Base-by-base conservation (phyloP, 2,797 vertebrate genomes). In the Botia kubotai region DNA sequence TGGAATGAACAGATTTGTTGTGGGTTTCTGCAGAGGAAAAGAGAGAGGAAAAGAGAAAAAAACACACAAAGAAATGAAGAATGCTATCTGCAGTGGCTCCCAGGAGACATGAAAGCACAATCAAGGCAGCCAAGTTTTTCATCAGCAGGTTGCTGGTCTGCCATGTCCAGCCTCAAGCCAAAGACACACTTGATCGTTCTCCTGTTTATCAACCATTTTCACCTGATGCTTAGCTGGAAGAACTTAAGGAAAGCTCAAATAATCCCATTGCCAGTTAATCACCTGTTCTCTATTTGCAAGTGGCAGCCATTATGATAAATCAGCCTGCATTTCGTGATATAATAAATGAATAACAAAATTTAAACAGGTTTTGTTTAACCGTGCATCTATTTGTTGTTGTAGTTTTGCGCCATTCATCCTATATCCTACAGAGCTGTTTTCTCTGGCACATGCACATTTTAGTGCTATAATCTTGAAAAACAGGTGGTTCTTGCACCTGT, bases 1-100 rank as follows among this genome's bases (percentile, higher is more conserved):
- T 74, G 82, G 86, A 87, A 46, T 84, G 89, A 91, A 92, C 87
- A 87, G 21, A 83, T 86, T 82, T 89, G 79, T 85, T 90, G 77
- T 88, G 75, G 63, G 81, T 81, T 89, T 65, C 83, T 89, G 76
- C 74, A 62, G 77, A 77, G 74, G 65, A 52, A 78, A 86, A 87
- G 75, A 87, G 39, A 63, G 63, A 72, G 57, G n/a, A 19, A 68
- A 52, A 48, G 23, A 6, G 48, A 58, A 73, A 73, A n/a, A 60
- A 58, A 36, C 7, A 73, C 55, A 58, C 23, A 77, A 73, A 48
- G 55, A 23, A 43, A 26, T n/a, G 12, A 77, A 75, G 53, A 74
- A 72, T 58, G 58, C 70, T 67, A 72, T 82, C 75, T 57, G 23
- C 19, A 16, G 46, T 74, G 71, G 63, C 29, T 78, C 76, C 53